Evolutionary conservation across 2,888 invertebrate genomes (phyloP), one percentile per base, ranked within the genome.

Genomic region (Abrostola tripartita): DNA sequence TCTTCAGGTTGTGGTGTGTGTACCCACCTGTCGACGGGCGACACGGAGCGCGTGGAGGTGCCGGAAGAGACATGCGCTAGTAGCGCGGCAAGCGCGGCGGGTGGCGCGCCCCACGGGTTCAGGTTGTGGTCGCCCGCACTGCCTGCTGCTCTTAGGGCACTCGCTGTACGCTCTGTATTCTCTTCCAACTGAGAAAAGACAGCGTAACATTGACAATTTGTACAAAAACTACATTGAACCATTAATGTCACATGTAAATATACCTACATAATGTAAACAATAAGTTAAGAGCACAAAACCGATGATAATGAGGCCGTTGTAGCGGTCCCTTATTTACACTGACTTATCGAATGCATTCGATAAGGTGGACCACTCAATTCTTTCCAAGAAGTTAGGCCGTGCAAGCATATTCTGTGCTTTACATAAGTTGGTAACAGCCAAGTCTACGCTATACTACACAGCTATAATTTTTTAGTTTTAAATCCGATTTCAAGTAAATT

Each of bases 41-140:
- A 96, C 53, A 95, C 95, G 66, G 96, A 95, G 73, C 96, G 87
- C 10, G 96, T 96, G 74, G 95, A 95, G 61, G 95, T 95, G 50
- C 95, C 95, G 2, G 95, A 95, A 52, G 95, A 95, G 60, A 95
- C 93, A 84, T 92, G 95, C 70, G 94, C 94, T 14, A 93, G 84
- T 49, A 94, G 78, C n/a, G 91, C 90, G 50, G 88, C 85, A 2
- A 92, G 84, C 6, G 89, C 89, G 37, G 85, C 83, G 54, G 89
- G 86, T 12, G 85, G 78, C 37, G 82, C 85, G 6, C 82, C 87
- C 92, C 92, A 92, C 59, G 90, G 85, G 83, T 88, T 87, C 44
- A 91, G 83, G 81, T 88, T 88, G 69, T 85, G 90, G 68, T 89
- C 90, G 5, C 86, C 90, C 12, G 86, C 87, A 61, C 87, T 88